These are phyloP conservation scores for Lamproptera curius DNA, from an alignment of 2,888 invertebrate species.

Conservation along the genomic window DNA sequence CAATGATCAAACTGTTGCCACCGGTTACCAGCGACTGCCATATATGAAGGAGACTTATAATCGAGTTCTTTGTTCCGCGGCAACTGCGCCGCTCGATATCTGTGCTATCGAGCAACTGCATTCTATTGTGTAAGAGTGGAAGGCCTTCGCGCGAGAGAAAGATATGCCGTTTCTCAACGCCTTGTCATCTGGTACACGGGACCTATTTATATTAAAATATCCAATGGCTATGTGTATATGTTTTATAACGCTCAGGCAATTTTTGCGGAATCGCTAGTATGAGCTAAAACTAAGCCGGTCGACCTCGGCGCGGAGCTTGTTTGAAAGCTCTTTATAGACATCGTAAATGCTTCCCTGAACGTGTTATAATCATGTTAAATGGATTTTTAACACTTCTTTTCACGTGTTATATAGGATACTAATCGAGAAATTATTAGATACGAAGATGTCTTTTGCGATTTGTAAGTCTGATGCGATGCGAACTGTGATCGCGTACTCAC, in stretches of 20 bases:
- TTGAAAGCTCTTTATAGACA: too few relatives aligned
- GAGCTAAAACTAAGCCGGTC: too few relatives aligned
- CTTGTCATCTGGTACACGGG: conserved; percentile 55
- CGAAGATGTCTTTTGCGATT: too few relatives aligned
- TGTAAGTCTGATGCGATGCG: too few relatives aligned
- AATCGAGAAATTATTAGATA: too few relatives aligned
- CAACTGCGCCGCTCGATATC: conserved; percentile 27
- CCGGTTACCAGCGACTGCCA: neutral
- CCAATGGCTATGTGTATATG: conserved; percentile 30
- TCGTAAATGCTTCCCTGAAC: too few relatives aligned
- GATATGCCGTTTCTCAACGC: conserved; percentile 61
- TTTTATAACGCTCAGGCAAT: conserved; percentile 1
- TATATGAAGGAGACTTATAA: conserved; percentile 10
- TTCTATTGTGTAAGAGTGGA: conserved; percentile 61
- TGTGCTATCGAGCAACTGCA: conserved; percentile 41
- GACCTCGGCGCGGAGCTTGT: too few relatives aligned
- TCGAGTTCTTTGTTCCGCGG: conserved; percentile 26
- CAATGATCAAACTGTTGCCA: neutral
- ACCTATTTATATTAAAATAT: conserved; percentile 48
- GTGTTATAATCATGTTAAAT: conserved; percentile 41
- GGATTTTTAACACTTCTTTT: too few relatives aligned
- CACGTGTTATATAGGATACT: too few relatives aligned
- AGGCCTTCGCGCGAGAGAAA: conserved; percentile 68
- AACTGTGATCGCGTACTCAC: too few relatives aligned
- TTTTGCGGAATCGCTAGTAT: too few relatives aligned